These are phyloP conservation scores for Platycercus adscitus DNA, from an alignment of 2,113 vertebrate genomes.

Conservation along the genomic window DNA sequence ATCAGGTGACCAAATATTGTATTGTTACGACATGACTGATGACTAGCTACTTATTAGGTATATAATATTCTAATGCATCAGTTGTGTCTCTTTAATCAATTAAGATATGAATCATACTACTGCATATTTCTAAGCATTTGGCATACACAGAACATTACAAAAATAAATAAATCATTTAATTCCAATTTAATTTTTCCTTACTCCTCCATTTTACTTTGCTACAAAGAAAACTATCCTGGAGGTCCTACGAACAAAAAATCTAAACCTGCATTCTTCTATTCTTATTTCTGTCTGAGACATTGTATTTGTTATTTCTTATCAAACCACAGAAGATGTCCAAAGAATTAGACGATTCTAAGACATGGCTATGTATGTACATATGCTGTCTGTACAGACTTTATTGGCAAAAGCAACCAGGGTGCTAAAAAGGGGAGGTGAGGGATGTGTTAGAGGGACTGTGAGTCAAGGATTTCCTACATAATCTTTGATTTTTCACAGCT, in stretches of 20 bases:
- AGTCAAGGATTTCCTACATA: not conserved
- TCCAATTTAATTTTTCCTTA: not conserved
- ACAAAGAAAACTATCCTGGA: not conserved
- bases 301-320: not conserved
- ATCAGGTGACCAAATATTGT: not conserved
- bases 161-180: not conserved
- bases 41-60: not conserved
- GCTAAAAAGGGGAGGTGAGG: not conserved
- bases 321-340: not conserved
- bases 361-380: not conserved
- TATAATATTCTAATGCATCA: not conserved
- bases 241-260: not conserved
- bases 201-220: not conserved
- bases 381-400: not conserved
- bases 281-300: not conserved
- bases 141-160: not conserved
- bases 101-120: not conserved
- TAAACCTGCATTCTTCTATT: not conserved
- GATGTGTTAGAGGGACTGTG: not conserved
- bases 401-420: not conserved
- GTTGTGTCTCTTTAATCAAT: not conserved
- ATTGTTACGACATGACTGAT: not conserved
- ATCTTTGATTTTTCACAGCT: not conserved
- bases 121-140: not conserved
- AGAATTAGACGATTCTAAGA: not conserved